phyloP scores from a whole-genome alignment of 2,797 vertebrate genomes.

The Acanthurus tractus region DNA sequence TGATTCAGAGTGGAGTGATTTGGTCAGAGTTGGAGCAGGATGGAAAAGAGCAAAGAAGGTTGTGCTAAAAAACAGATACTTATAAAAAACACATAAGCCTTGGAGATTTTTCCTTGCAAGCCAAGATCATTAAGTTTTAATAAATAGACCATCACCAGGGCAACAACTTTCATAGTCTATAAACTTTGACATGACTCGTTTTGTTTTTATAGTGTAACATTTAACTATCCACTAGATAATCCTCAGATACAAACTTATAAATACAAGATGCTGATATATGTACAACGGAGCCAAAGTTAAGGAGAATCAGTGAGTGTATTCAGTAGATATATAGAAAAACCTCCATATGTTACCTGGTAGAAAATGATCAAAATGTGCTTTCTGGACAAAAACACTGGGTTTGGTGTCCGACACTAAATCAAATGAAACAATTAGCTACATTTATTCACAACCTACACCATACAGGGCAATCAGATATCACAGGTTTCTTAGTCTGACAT shows the following conservation, averaged over 20 bases:
- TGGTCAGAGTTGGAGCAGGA: not conserved
- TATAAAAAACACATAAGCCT: slow-evolving; percentile 47
- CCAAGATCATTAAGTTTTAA: slow-evolving; percentile 63
- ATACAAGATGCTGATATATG: not conserved
- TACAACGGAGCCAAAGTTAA: not conserved
- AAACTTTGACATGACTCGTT: slow-evolving; percentile 38
- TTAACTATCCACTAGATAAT: slow-evolving; percentile 5
- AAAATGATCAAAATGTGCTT: too few species aligned
- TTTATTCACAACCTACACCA: slow-evolving; percentile 26
- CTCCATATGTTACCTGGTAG: not conserved
- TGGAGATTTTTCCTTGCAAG: slow-evolving; percentile 20
- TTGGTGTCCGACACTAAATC: not conserved
- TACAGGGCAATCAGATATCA: slow-evolving; percentile 58
- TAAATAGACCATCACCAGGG: slow-evolving; percentile 45
- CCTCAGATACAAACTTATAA: slow-evolving; percentile 18
- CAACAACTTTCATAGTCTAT: slow-evolving; percentile 51
- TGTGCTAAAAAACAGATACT: slow-evolving; percentile 29
- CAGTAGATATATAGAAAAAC: not conserved
- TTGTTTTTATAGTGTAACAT: slow-evolving; percentile 49
- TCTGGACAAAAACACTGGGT: too few species aligned
- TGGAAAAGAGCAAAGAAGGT: slow-evolving; percentile 11
- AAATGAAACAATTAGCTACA: not conserved
- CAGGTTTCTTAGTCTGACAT: slow-evolving; percentile 52
- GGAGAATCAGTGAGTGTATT: not conserved
- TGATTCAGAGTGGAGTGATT: slow-evolving; percentile 28